Evolutionary conservation across 2,888 invertebrate genomes (phyloP).

Genomic region (Eupithecia centaureata): DNA sequence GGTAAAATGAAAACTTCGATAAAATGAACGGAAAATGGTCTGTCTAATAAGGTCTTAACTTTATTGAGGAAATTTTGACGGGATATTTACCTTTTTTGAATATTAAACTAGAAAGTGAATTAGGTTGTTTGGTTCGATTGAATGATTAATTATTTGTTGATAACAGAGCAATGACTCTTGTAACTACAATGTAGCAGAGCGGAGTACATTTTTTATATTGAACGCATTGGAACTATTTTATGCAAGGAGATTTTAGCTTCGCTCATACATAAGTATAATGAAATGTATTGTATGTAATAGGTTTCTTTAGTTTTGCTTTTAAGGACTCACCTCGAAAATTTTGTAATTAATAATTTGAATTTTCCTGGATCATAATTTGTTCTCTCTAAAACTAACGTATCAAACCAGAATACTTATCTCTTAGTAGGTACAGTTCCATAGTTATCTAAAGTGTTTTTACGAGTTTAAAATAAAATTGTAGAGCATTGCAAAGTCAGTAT

Average conservation of each 20-base stretch:
- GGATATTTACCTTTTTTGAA: background rate
- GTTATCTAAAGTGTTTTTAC: constrained; percentile 28
- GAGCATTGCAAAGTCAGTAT: constrained; percentile 8
- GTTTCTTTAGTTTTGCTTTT: background rate
- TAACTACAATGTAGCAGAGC: background rate
- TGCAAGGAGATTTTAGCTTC: background rate
- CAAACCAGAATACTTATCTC: background rate
- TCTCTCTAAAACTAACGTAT: background rate
- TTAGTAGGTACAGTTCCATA: background rate
- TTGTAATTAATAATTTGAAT: background rate
- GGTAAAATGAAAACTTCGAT: constrained; percentile 4
- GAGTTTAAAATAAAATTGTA: background rate
- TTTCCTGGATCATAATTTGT: too few relatives aligned
- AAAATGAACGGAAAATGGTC: constrained; percentile 30
- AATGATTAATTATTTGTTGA: background rate
- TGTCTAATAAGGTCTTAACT: background rate
- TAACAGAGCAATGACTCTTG: background rate
- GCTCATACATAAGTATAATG: background rate
- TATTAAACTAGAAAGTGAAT: background rate
- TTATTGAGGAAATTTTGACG: background rate
- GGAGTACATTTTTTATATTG: background rate
- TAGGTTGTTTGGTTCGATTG: background rate
- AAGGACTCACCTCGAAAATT: background rate
- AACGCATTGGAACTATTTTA: background rate
- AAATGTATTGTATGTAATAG: too few relatives aligned